Evolutionary conservation across 2,888 invertebrate genomes (phyloP), one percentile per base, ranked within the genome.

Genomic region (Papilio demoleus): DNA sequence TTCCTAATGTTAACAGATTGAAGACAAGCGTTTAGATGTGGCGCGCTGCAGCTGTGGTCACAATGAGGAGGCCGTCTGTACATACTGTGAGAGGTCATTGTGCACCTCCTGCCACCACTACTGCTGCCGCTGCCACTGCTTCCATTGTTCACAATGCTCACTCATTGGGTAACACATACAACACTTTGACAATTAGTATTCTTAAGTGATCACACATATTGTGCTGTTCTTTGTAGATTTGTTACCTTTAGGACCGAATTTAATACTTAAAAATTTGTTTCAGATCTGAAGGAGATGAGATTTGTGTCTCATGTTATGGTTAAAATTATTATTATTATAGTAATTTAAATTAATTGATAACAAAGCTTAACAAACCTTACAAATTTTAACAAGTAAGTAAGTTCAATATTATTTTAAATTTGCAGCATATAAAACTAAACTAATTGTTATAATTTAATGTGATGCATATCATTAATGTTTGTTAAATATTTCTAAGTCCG

Each of bases 301-400:
- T 88, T 24, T 92, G 92, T 73, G 81, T 90, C 0, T 91, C 92
- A n/a, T 92, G 92, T 76, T 91, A 86, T 73, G 75, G 78, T 73
- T 88, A 81, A 73, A 59, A 38, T 40, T 5, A 42, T 67, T 53
- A 24, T n/a, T 4, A n/a, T 17, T 6, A 2, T 6, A 17, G n/a
- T 58, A 34, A 19, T n/a, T 9, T 14, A 58, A 31, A 27, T 5
- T 56, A 56, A 31, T 31, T 36, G 17, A 17, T 8, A 8, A 6
- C 17, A 45, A 45, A 45, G 45, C 17, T n/a, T 42, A 17, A 42
- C 34, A 34, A n/a, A n/a, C n/a, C n/a, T n/a, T 34, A 14, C 42
- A 42, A n/a, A 22, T 8, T 22, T 47, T 19, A 22, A 11, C 1
- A 22, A 22, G 11, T 47, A 22, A 3, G 47, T 9, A 11, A 9